Conservation (phyloP, 2,113 vertebrate species). For the Sander lucioperca region DNA sequence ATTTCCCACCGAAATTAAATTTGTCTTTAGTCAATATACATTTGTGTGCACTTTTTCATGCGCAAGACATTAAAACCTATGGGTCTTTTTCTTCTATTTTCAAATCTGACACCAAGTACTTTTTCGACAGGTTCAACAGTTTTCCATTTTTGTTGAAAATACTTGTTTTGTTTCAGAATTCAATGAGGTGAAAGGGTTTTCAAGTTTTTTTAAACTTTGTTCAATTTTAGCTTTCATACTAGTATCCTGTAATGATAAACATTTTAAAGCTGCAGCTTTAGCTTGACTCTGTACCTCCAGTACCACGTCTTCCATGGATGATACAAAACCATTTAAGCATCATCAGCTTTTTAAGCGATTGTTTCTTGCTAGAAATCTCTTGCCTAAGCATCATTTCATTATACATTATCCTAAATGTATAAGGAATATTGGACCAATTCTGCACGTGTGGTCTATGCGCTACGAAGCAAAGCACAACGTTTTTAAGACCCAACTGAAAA, state of each 20-base stretch:
- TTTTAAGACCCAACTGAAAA: conserved; percentile 16
- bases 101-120: conserved; percentile 43
- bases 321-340: conserved; percentile 57
- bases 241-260: too few relatives aligned
- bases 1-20: conserved; percentile 37
- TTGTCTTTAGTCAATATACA: conserved; percentile 29
- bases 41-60: conserved; percentile 32
- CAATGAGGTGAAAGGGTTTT: conserved; percentile 50
- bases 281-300: too few relatives aligned
- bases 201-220: conserved; percentile 38
- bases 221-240: conserved; percentile 16
- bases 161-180: conserved; percentile 49
- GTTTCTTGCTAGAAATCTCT: conserved; percentile 15
- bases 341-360: conserved; percentile 28
- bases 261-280: too few relatives aligned
- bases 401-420: conserved; percentile 15
- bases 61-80: conserved; percentile 42
- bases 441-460: conserved; percentile 18
- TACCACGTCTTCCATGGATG: too few relatives aligned
- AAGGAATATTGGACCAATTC: conserved; percentile 14
- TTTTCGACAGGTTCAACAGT: conserved; percentile 8
- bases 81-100: too few relatives aligned
- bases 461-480: conserved; percentile 3
- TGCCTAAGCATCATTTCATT: conserved; percentile 43
- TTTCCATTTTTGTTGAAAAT: conserved; percentile 40